phyloP scores from a whole-genome alignment of 35 echinoderm and acorn worm species.

The Apostichopus californicus region DNA sequence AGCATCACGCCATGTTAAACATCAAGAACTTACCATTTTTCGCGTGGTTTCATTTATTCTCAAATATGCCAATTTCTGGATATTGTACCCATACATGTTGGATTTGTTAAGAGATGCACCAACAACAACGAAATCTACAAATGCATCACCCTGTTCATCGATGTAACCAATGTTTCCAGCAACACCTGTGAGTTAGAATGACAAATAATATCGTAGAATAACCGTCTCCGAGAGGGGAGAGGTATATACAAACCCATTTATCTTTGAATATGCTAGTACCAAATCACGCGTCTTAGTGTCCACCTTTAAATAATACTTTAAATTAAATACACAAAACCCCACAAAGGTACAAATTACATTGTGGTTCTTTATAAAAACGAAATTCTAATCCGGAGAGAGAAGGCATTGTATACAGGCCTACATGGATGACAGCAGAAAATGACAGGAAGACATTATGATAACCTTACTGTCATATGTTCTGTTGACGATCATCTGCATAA shows the following conservation, averaged over 20 bases:
- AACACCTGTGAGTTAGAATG: conserved; percentile 49
- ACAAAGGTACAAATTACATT: no score
- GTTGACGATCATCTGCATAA: conserved; percentile 60
- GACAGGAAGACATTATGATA: background rate
- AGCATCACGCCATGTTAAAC: background rate
- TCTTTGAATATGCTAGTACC: no score
- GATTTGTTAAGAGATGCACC: background rate
- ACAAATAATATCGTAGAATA: background rate
- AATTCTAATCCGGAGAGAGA: no score
- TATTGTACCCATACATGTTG: conserved; percentile 37
- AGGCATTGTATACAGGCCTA: no score
- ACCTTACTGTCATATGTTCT: conserved; percentile 71
- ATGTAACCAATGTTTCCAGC: conserved; percentile 75
- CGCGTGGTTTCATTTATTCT: conserved; percentile 30
- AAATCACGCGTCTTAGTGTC: no score
- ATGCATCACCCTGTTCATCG: conserved; percentile 76
- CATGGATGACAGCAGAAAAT: background rate
- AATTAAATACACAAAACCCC: no score
- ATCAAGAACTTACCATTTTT: conserved; percentile 45
- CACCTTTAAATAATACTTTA: no score
- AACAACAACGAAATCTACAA: conserved; percentile 67
- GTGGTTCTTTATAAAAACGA: no score
- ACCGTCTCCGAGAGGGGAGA: no score
- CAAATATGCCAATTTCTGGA: conserved; percentile 51
- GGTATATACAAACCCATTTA: no score